Conservation (phyloP, 2,888 invertebrate genomes). For the Teleiodes luculella region DNA sequence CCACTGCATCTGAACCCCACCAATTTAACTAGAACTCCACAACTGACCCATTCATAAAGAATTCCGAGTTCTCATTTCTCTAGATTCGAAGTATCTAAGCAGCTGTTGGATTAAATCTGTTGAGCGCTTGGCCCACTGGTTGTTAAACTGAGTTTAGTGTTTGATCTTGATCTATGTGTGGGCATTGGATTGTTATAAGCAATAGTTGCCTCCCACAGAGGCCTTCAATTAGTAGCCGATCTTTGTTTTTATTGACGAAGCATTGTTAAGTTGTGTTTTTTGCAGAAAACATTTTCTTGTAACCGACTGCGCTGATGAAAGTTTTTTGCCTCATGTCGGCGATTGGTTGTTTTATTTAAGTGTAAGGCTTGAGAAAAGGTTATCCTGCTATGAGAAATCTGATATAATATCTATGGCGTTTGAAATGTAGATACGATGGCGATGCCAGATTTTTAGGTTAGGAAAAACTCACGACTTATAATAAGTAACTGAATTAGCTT, state of each 20-base stretch:
- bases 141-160: slow-evolving; percentile 61
- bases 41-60: slow-evolving; percentile 22
- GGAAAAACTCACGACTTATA: no score
- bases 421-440: no score
- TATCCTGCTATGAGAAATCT: neutral
- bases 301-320: slow-evolving; percentile 32
- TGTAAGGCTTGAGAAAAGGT: neutral
- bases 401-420: no score
- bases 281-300: slow-evolving; percentile 45
- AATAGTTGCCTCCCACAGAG: slow-evolving; percentile 23
- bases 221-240: neutral
- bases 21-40: slow-evolving; percentile 51
- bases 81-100: slow-evolving; percentile 43
- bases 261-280: slow-evolving; percentile 31
- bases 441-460: no score
- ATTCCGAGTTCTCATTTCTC: slow-evolving; percentile 41
- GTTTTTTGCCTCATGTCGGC: slow-evolving; percentile 27
- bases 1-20: slow-evolving; percentile 37
- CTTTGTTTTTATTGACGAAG: neutral
- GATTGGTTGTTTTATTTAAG: slow-evolving; percentile 6
- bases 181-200: slow-evolving; percentile 34
- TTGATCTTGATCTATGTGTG: slow-evolving; percentile 41
- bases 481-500: neutral
- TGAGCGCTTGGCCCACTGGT: slow-evolving; percentile 66
- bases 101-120: slow-evolving; percentile 68